phyloP scores from a whole-genome alignment of 2,888 invertebrate genomes.

The Cataglyphis albicans region DNA sequence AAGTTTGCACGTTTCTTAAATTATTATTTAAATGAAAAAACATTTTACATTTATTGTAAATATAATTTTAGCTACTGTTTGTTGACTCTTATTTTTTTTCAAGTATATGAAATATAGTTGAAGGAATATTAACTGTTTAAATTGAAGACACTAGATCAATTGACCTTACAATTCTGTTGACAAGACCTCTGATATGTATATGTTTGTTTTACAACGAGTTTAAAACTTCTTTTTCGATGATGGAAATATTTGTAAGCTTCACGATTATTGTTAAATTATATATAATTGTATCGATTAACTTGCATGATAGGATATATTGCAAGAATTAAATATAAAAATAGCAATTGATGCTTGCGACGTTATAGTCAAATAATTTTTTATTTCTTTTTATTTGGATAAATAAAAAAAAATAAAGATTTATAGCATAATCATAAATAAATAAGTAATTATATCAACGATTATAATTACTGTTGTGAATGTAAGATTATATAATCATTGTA shows the following conservation, averaged over 20 bases:
- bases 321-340: conserved; percentile 3
- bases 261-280: background rate
- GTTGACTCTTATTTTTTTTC: background rate
- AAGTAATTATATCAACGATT: conserved; percentile 1
- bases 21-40: background rate
- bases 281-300: background rate
- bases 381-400: background rate
- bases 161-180: background rate
- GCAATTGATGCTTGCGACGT: background rate
- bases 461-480: background rate
- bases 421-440: background rate
- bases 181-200: background rate
- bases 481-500: background rate
- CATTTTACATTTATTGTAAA: background rate
- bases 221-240: background rate
- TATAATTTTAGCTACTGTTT: background rate
- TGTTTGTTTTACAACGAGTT: background rate
- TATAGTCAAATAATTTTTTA: background rate
- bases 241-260: background rate
- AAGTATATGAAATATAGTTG: background rate
- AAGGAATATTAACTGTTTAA: background rate
- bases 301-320: background rate
- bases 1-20: background rate
- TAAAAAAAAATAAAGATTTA: background rate
- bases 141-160: background rate